Evolutionary conservation across 2,113 vertebrate genomes (phyloP), one percentile per base, ranked within the genome.

Genomic region (Pogona vitticeps): DNA sequence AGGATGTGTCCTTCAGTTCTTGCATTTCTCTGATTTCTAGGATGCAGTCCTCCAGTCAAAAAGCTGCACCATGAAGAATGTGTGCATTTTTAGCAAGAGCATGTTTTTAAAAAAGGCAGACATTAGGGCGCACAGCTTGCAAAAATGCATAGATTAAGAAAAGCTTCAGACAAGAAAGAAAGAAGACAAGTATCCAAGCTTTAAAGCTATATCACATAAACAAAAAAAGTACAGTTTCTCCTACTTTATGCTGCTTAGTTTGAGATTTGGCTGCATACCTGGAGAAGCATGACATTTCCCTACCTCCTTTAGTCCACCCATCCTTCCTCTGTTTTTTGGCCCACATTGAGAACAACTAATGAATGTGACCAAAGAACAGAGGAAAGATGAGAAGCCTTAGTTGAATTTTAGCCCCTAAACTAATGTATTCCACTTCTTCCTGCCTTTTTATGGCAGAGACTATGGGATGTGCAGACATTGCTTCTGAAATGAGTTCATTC

Each of bases 381-480:
- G 46, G 10, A 52, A 52, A 52, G 46, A 52, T 10, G 46, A 52
- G 46, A 52, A 10, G 46, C 10, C 10, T 52, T 52, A 10, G 46
- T 38, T 72, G n/a, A 36, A 8, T 14, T 72, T 72, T 36, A 17
- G 17, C 21, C 20, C 36, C 21, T 21, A 20, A 20, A 36, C 71
- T 72, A 38, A 72, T 38, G 38, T 40, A n/a, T 52, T 52, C 46
- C 10, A 8, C 77, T 79, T 79, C 18, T 65, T 40, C 28, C 59
- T 42, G 14, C 28, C 38, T 15, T 18, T 23, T 80, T 9, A 61
- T 13, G 13, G 56, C 58, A 59, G 33, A 58, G 26, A 21, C 6
- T 61, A 52, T 13, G 0, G 0, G 5, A 0, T 40, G 20, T 14
- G 7, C 46, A 77, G 31, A 18, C 31, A 20, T 20, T 8, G 46